These are phyloP conservation scores for Protophormia terraenovae DNA, from an alignment of 2,888 invertebrate genomes.

Conservation along the genomic window DNA sequence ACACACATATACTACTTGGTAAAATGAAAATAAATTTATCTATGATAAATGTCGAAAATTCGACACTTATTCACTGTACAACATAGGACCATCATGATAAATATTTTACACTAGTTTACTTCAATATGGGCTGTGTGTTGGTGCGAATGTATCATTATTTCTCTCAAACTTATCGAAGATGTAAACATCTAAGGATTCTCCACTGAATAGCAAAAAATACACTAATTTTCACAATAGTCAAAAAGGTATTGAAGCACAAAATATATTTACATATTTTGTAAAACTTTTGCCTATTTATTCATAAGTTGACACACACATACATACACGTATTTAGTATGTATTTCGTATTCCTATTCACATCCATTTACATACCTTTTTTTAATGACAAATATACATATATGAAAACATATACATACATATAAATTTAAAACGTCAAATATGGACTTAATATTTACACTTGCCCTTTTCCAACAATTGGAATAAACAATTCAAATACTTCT, in stretches of 20 bases:
- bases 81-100: conserved; percentile 46
- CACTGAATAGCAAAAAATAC: conserved; percentile 4
- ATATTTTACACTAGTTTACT: conserved; percentile 50
- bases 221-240: conserved; percentile 32
- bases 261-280: conserved; percentile 29
- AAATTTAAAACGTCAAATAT: conserved; percentile 36
- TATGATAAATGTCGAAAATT: conserved; percentile 65
- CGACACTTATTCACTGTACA: conserved; percentile 59
- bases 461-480: conserved; percentile 27
- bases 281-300: conserved; percentile 51
- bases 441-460: conserved; percentile 28
- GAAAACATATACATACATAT: not conserved
- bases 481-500: not conserved
- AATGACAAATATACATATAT: not conserved
- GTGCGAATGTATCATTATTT: conserved; percentile 42
- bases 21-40: conserved; percentile 52
- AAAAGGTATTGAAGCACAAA: conserved; percentile 57
- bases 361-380: not conserved
- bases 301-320: not conserved
- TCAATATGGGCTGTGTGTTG: conserved; percentile 45
- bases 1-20: not conserved
- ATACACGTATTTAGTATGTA: not conserved
- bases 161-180: conserved; percentile 2
- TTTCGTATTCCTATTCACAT: not conserved
- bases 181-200: conserved; percentile 17